Base-by-base conservation (phyloP, 2,888 invertebrate species). In the Pyrgus malvae region DNA sequence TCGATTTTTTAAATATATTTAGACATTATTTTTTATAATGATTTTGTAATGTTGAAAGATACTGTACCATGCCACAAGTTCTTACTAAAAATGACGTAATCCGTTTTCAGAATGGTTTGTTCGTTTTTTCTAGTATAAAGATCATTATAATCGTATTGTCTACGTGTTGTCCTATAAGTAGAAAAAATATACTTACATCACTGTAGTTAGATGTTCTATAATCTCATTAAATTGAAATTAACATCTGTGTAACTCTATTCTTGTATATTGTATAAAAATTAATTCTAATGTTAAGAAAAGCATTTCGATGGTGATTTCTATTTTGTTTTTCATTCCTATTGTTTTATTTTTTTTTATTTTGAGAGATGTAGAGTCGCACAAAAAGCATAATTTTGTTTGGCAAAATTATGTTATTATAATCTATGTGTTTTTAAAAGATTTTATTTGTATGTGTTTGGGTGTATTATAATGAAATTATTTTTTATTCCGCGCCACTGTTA, bases 231-330 rank as follows among this genome's bases (percentile, higher is more conserved):
- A 61, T 57, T 74, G 71, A 74, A 33, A 9, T 69, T 66, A 65
- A 35, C 75, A 76, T 74, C 68, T 77, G 76, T 71, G 76, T 51
- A 51, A 51, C 78, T 76, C 72, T 80, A 80, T 84, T 83, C 84
- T 85, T 85, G 83, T 85, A 85, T 83, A 82, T 80, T 85, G 80
- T 83, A 82, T 74, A 72, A 76, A 78, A 68, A 69, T 72, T 69
- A 76, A 69, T 64, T 63, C 53, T 67, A 69, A 61, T 65, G 61
- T 61, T 65, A 59, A 56, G 57, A 50, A 27, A 37, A 50, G 56
- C 69, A 69, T 73, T 72, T 71, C 66, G 62, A 65, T 61, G 59
- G 60, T 64, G 67, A 62, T 61, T 66, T 62, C 54, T 44, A 54
- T 55, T 23, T 46, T 31, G 53, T 48, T 23, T 41, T 41, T 61